phyloP scores from a whole-genome alignment of 2,113 vertebrate species.

The Triplophysa siluroides region DNA sequence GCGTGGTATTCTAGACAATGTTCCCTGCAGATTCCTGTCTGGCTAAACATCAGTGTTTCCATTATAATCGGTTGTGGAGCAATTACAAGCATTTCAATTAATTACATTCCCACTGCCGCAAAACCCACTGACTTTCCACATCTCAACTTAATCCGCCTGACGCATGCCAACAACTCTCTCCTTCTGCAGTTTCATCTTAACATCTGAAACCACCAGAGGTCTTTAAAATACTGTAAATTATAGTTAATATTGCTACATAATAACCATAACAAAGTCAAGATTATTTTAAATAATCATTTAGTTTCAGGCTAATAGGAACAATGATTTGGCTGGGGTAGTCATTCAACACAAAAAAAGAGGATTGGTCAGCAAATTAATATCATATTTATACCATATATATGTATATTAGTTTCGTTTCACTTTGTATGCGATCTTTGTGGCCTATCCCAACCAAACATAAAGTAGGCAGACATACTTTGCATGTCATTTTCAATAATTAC shows the following conservation, averaged over 20 bases:
- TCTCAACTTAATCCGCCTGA: slow-evolving; percentile 64
- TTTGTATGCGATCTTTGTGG: not conserved
- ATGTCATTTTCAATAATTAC: not conserved
- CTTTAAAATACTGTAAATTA: slow-evolving; percentile 15
- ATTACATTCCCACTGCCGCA: slow-evolving; percentile 63
- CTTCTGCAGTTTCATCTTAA: slow-evolving; percentile 16
- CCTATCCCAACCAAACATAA: too few species aligned
- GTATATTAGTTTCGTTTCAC: too few species aligned
- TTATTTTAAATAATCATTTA: not conserved
- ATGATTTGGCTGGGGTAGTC: not conserved
- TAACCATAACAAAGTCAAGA: not conserved
- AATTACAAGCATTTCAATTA: slow-evolving; percentile 67
- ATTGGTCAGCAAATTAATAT: too few species aligned
- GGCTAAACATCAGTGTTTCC: slow-evolving; percentile 43
- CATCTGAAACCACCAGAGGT: slow-evolving; percentile 39
- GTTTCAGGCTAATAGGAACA: not conserved
- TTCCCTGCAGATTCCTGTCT: slow-evolving; percentile 54
- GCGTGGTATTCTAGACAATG: slow-evolving; percentile 37
- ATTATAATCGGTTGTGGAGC: slow-evolving; percentile 51
- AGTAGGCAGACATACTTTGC: not conserved
- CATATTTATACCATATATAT: too few species aligned
- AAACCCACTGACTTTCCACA: slow-evolving; percentile 56
- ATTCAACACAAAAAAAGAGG: too few species aligned
- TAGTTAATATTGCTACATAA: not conserved
- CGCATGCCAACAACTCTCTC: slow-evolving; percentile 61